A percentile compares a stretch with the other conserved stretches of the same genome.
Conservation (phyloP, 2,113 vertebrate species). For the Edolisoma coerulescens region DNA sequence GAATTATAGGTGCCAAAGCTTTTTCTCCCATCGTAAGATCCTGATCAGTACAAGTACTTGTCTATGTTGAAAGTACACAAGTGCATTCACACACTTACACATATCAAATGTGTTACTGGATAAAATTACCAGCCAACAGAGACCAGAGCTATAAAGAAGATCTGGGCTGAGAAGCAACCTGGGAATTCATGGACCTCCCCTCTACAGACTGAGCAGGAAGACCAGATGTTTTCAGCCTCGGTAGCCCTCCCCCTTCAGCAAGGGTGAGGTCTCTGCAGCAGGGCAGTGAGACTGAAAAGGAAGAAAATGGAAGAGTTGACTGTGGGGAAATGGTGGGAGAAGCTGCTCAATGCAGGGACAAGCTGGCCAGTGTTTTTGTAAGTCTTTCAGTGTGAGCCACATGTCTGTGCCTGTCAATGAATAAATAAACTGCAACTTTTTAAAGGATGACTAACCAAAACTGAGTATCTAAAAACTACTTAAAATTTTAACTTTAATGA, state of each 20-base stretch:
- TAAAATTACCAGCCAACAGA: conserved; percentile 38
- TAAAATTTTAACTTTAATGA: conserved; percentile 55
- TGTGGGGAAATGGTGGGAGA: not conserved
- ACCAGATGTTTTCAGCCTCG: not conserved
- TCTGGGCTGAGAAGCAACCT: not conserved
- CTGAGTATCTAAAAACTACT: conserved; percentile 16
- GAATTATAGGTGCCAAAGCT: not conserved
- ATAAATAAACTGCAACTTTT: conserved; percentile 15
- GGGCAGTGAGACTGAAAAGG: not conserved
- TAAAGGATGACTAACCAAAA: conserved; percentile 7
- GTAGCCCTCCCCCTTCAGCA: not conserved
- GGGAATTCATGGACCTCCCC: not conserved
- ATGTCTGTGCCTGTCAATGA: not conserved
- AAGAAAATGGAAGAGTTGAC: not conserved
- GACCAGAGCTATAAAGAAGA: not conserved
- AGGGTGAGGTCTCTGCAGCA: not conserved
- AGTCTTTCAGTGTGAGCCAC: not conserved
- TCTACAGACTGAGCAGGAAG: not conserved
- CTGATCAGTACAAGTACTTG: not conserved
- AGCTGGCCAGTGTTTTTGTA: not conserved
- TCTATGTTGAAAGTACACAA: not conserved
- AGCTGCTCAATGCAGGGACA: not conserved
- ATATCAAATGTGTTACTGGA: not conserved
- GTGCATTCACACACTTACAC: not conserved
- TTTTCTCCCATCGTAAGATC: not conserved